These are phyloP conservation scores for Paramuricea clavata DNA, from an alignment of 92 coral and sea anemone genomes.

Conservation along the genomic window DNA sequence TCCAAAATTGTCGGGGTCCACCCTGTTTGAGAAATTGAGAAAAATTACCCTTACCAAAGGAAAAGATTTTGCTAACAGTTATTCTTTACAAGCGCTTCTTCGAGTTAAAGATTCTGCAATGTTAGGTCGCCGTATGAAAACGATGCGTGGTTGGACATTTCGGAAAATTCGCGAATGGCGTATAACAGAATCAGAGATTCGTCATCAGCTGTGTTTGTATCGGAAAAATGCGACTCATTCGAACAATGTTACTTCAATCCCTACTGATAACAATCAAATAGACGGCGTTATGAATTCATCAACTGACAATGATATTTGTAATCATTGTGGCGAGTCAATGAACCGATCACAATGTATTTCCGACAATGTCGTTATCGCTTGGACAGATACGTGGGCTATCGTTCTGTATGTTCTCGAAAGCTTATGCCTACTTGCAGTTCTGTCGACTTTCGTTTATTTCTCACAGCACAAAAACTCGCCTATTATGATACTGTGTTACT, in stretches of 20 bases:
- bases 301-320: neutral
- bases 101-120: neutral
- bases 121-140: neutral
- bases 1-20: constrained; percentile 6
- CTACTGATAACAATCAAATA: constrained; percentile 6
- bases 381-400: constrained; percentile 27
- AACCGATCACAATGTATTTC: constrained; percentile 1
- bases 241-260: neutral
- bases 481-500: constrained; percentile 44
- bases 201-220: neutral
- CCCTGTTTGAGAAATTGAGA: neutral
- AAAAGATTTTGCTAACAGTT: neutral
- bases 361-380: constrained; percentile 5
- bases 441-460: constrained; percentile 18
- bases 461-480: constrained; percentile 34
- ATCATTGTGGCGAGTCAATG: constrained; percentile 1
- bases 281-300: neutral
- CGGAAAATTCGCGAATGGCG: constrained; percentile 29
- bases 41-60: neutral
- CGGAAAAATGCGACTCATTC: neutral
- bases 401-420: constrained; percentile 11
- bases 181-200: neutral
- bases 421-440: neutral
- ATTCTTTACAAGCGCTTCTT: constrained; percentile 11
- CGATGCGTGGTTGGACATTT: neutral